Evolutionary conservation across 30 jellyfish, hydroid and myxozoan genomes (phyloP), one percentile per base, ranked within the genome.

Genomic region (Chironex yamaguchii): DNA sequence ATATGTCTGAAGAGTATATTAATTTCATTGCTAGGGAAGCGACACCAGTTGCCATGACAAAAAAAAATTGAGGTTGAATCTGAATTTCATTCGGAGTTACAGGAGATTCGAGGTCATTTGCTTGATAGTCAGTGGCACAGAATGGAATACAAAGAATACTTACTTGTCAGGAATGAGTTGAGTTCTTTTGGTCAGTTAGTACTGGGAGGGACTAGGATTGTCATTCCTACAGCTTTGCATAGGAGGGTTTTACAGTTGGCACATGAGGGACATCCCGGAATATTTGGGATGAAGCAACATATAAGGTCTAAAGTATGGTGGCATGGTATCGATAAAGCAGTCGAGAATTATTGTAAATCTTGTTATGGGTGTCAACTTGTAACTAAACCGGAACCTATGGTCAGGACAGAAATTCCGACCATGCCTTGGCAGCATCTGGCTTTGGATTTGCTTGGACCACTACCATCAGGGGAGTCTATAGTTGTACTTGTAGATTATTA

Each of bases 241-340:
- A 76, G 32, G 17, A 32, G 62, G 63, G 84, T 33, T 63, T 36
- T 81, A 31, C 68, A 64, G n/a, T 34, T 85, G 33, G 95, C 80
- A n/a, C 95, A 85, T 85, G 90, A 72, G 36, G 71, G 81, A 20
- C 79, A 62, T 36, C 81, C 80, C 29, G 90, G 90, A 70, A 85
- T 36, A 31, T 84, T 64, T 69, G 29, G 65, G 32, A 72, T 66
- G 75, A 81, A 84, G 69, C 49, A 49, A 52, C 30, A 63, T 34
- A 54, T 71, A 71, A 70, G 88, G 49, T 23, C 88, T 2, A 84
- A 84, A 84, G 88, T 82, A 21, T 82, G 81, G 92, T 65, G 92
- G 87, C 92, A 86, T 6, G 79, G 85, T 52, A 12, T 65, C 17
- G 81, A 82, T 68, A 82, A 68, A 63, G 92, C 67, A 29, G 92